These are phyloP conservation scores for Drosophila prosaltans DNA, from an alignment of 1,140 invertebrate species.

Conservation along the genomic window DNA sequence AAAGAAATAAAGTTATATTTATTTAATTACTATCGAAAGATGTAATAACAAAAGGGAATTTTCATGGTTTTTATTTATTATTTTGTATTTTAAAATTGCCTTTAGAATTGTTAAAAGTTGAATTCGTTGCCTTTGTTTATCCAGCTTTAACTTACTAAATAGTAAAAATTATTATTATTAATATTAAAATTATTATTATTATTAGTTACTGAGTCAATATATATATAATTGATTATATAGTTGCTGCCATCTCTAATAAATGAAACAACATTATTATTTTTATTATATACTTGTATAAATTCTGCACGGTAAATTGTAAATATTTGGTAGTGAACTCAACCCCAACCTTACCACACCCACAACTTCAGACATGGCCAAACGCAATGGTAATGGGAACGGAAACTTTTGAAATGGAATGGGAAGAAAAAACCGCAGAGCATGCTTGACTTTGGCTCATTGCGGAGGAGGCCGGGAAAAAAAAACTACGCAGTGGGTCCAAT, in stretches of 20 bases:
- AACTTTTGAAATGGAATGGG: slow-evolving; percentile 20
- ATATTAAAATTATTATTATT: too few relatives aligned
- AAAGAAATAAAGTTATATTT: too few relatives aligned
- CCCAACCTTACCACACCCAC: slow-evolving; percentile 3
- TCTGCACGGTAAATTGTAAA: slow-evolving; percentile 74
- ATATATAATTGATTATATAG: not conserved
- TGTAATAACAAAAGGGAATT: too few relatives aligned
- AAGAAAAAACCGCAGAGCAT: slow-evolving; percentile 57
- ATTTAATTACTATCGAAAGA: too few relatives aligned
- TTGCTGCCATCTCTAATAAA: slow-evolving; percentile 43
- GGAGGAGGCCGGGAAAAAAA: slow-evolving; percentile 24
- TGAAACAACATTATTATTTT: slow-evolving; percentile 50
- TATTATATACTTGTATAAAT: slow-evolving; percentile 53
- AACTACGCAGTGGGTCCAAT: slow-evolving; percentile 47
- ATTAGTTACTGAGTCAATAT: too few relatives aligned
- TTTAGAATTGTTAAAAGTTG: too few relatives aligned
- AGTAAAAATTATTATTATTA: too few relatives aligned
- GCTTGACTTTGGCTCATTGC: slow-evolving; percentile 64
- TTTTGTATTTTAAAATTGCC: too few relatives aligned
- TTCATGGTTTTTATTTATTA: too few relatives aligned
- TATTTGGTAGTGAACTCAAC: slow-evolving; percentile 52
- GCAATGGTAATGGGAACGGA: slow-evolving; percentile 15
- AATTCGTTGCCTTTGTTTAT: too few relatives aligned
- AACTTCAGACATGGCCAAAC: slow-evolving; percentile 15
- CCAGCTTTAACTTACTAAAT: too few relatives aligned